Conservation (phyloP, 64 coral and sea anemone genomes). For the Montipora capricornis region DNA sequence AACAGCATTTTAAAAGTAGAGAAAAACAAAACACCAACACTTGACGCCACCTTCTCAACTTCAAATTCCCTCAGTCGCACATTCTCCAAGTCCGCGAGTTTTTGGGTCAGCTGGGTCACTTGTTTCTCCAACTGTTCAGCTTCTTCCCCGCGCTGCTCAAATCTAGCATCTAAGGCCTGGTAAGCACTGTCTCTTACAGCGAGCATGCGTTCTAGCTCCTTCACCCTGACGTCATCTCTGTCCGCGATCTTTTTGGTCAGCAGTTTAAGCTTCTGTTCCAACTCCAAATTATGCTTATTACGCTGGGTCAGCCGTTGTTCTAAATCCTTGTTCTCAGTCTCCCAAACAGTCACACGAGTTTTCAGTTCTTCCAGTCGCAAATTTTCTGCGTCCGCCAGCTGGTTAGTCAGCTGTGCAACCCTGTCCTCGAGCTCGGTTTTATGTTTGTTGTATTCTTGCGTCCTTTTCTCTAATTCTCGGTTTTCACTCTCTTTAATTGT, state of each 20-base stretch:
- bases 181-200: slow-evolving; percentile 57
- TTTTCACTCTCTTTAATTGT: slow-evolving; percentile 76
- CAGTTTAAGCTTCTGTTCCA: slow-evolving; percentile 66
- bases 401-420: slow-evolving; percentile 16
- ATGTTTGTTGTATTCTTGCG: slow-evolving; percentile 45
- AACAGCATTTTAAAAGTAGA: background rate
- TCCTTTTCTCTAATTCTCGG: slow-evolving; percentile 59
- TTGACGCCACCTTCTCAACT: slow-evolving; percentile 84
- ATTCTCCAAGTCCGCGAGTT: slow-evolving; percentile 75
- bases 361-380: slow-evolving; percentile 43
- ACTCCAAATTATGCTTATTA: slow-evolving; percentile 46
- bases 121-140: slow-evolving; percentile 74
- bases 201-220: slow-evolving; percentile 49
- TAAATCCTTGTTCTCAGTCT: slow-evolving; percentile 67
- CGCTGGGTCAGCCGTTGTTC: slow-evolving; percentile 61
- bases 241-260: slow-evolving; percentile 84
- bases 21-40: slow-evolving; percentile 36
- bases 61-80: slow-evolving; percentile 58
- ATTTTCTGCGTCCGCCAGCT: slow-evolving; percentile 58
- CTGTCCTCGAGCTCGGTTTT: slow-evolving; percentile 45
- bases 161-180: slow-evolving; percentile 20
- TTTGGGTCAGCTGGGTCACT: slow-evolving; percentile 84
- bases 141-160: slow-evolving; percentile 44
- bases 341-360: slow-evolving; percentile 29
- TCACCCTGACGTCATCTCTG: slow-evolving; percentile 72